Evolutionary conservation across 2,797 vertebrate genomes (phyloP), one percentile per base, ranked within the genome.

Genomic region (Vespertilio murinus): DNA sequence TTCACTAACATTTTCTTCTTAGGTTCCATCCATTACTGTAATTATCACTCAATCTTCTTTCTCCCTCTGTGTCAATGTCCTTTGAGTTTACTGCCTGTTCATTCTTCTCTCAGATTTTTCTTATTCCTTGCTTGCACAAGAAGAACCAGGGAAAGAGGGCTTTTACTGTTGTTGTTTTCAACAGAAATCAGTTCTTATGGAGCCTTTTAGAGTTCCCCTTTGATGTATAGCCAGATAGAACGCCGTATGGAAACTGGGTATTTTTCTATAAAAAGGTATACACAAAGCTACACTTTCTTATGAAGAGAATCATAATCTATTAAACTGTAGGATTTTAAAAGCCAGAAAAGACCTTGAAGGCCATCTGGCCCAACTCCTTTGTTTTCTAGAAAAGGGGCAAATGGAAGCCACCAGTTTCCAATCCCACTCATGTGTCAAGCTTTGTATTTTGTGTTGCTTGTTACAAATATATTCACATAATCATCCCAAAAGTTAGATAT

Each of bases 41-140:
- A 96, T 94, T 90, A 94, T 82, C 93, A 74, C 28, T 81, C 90
- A 40, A 22, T 83, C 84, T 91, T 88, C 75, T 92, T 78, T 80
- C 88, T 73, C 8, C 30, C 11, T 74, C 20, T 83, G 42, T 73
- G 86, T 83, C 61, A 70, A 5, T 40, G 56, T 80, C 59, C 77
- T 92, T 71, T 77, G 47, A 45, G 35, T 78, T 80, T 25, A n/a
- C 45, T 45, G 45, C 56, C 40, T 74, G n/a, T 61, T 95, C 71
- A 30, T 91, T 95, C 94, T 83, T 59, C 61, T 81, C 71, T 65
- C 83, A 81, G 77, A 28, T 87, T 83, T 86, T 52, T 28, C 69
- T 88, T 38, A 93, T 59, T 61, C 52, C 18, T 78, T 70, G 54
- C 54, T 94, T 87, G 87, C 77, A 91, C 30, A 70, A 90, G 54